phyloP scores from a whole-genome alignment of 2,113 vertebrate species.

The Triplophysa siluroides region DNA sequence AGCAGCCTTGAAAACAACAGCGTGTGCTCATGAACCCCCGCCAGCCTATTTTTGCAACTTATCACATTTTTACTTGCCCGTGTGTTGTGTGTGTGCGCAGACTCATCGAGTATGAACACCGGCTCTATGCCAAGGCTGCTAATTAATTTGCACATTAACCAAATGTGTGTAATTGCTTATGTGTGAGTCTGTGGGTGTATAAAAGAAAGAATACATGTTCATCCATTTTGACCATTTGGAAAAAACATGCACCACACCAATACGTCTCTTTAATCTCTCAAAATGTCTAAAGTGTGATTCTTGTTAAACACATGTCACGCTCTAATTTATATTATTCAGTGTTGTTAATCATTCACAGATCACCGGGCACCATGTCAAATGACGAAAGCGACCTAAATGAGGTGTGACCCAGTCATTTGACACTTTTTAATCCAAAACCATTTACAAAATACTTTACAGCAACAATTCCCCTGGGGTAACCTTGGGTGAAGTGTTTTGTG shows the following conservation, averaged over 20 bases:
- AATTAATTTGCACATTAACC: conserved; percentile 48
- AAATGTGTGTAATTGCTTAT: conserved; percentile 33
- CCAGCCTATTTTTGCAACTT: conserved; percentile 23
- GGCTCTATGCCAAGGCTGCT: conserved; percentile 23
- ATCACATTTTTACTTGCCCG: conserved; percentile 22
- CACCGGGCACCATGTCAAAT: neutral
- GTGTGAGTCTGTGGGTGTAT: conserved; percentile 1
- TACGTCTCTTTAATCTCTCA: neutral
- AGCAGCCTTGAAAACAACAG: conserved; percentile 8
- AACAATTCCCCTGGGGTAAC: neutral
- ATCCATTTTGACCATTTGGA: neutral
- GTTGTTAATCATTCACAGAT: neutral
- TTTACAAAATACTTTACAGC: neutral
- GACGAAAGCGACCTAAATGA: neutral
- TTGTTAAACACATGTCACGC: neutral
- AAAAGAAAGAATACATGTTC: neutral
- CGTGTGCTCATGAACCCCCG: neutral
- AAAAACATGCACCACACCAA: neutral
- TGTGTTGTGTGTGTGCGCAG: neutral
- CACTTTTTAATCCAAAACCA: neutral
- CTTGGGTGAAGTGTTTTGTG: neutral
- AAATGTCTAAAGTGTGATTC: neutral
- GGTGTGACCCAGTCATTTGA: too few relatives aligned
- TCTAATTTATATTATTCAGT: conserved; percentile 8
- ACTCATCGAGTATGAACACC: neutral